These are phyloP conservation scores for Nemapogon koenigi DNA, from an alignment of 2,888 invertebrate species.

Conservation along the genomic window DNA sequence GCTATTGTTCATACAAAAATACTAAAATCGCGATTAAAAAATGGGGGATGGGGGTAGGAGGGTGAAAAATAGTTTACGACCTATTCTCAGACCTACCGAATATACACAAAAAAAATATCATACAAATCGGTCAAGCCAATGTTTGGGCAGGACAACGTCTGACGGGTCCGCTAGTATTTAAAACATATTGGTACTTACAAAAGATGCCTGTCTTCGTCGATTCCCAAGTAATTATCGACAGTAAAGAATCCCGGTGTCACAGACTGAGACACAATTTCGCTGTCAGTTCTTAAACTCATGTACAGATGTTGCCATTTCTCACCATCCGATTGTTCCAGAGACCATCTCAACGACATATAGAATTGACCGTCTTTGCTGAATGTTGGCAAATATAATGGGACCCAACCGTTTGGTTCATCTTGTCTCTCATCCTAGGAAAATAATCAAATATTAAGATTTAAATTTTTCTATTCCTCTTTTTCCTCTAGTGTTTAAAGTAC, in stretches of 20 bases:
- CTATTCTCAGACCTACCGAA: too few relatives aligned
- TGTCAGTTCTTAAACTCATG: conserved; percentile 34
- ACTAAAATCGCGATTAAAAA: too few relatives aligned
- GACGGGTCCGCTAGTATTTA: too few relatives aligned
- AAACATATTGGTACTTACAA: conserved; percentile 38
- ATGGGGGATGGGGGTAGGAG: too few relatives aligned
- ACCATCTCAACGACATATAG: conserved; percentile 49
- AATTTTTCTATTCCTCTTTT: too few relatives aligned
- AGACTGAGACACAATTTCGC: conserved; percentile 32
- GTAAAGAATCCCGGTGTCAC: conserved; percentile 66
- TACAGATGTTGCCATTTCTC: conserved; percentile 58
- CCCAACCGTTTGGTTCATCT: conserved; percentile 72
- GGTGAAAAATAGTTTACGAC: too few relatives aligned
- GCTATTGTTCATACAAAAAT: too few relatives aligned
- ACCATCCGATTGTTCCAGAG: conserved; percentile 38
- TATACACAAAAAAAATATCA: too few relatives aligned
- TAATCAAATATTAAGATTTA: not conserved
- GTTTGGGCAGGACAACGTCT: too few relatives aligned
- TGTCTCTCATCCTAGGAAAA: conserved; percentile 44
- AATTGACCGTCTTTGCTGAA: conserved; percentile 51
- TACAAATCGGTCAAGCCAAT: too few relatives aligned
- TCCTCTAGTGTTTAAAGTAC: too few relatives aligned
- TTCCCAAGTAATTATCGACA: conserved; percentile 65
- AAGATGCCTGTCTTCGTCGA: conserved; percentile 38
- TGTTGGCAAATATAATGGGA: conserved; percentile 65